Evolutionary conservation across 2,113 vertebrate genomes (phyloP).

Genomic region (Pedionomus torquatus): DNA sequence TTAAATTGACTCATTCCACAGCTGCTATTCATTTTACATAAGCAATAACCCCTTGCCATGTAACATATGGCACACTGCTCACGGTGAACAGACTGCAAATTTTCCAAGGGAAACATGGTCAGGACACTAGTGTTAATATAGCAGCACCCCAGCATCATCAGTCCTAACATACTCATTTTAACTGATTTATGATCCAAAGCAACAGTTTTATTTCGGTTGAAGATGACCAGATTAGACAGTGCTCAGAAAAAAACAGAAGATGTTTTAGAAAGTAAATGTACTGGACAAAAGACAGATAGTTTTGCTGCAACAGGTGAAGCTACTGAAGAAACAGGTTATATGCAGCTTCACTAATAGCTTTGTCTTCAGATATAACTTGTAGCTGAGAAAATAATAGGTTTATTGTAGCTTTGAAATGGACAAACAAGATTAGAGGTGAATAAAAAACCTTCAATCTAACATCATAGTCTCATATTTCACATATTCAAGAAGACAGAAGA

Average conservation of each 20-base stretch:
- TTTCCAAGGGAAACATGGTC: background rate
- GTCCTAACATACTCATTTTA: background rate
- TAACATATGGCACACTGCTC: background rate
- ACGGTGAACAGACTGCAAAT: background rate
- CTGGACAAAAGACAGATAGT: background rate
- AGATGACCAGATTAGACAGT: background rate
- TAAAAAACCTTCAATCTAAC: background rate
- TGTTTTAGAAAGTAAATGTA: background rate
- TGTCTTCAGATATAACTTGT: background rate
- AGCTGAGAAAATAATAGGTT: background rate
- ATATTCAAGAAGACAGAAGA: background rate
- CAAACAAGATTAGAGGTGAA: background rate
- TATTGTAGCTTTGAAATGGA: background rate
- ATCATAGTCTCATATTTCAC: background rate
- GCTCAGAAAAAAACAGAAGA: background rate
- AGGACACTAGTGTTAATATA: background rate
- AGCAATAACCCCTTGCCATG: background rate
- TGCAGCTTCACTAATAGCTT: background rate
- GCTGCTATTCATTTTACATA: background rate
- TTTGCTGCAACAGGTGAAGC: background rate
- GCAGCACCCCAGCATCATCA: background rate
- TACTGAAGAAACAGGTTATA: background rate
- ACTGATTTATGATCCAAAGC: background rate
- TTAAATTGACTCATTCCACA: background rate
- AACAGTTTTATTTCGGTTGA: background rate